Conservation (phyloP, 2,113 vertebrate genomes). For the Petromus typicus region DNA sequence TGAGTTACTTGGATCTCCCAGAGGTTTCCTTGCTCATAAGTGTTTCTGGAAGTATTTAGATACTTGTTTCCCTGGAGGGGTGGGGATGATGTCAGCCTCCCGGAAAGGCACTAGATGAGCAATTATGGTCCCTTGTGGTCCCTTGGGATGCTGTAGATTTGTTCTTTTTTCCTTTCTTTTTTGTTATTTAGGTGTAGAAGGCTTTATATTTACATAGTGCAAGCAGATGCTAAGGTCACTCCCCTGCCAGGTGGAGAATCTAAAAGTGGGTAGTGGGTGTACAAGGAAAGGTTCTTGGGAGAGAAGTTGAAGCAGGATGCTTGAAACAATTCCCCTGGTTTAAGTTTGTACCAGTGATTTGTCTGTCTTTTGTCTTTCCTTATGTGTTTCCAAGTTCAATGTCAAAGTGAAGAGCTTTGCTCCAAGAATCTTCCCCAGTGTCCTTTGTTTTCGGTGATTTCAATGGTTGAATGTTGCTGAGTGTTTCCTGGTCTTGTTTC, state of each 20-base stretch:
- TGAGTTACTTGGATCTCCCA: constrained; percentile 54
- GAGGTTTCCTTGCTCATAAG: neutral
- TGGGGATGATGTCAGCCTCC: neutral
- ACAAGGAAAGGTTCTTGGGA: constrained; percentile 70
- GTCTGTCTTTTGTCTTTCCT: constrained; percentile 87
- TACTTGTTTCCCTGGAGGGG: neutral
- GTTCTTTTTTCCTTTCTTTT: neutral
- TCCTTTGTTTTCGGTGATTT: constrained; percentile 88
- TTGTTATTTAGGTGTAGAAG: constrained; percentile 62
- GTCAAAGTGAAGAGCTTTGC: constrained; percentile 86
- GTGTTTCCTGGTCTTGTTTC: constrained; percentile 85
- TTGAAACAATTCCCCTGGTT: constrained; percentile 80
- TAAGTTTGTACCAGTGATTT: constrained; percentile 82
- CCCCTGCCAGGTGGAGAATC: constrained; percentile 18
- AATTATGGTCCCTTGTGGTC: neutral
- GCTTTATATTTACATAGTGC: constrained; percentile 60
- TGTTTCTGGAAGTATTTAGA: constrained; percentile 45
- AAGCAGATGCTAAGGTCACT: constrained; percentile 45
- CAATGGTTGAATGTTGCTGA: constrained; percentile 86
- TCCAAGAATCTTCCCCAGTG: constrained; percentile 84
- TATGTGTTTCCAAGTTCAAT: constrained; percentile 87
- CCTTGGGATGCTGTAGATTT: constrained; percentile 55
- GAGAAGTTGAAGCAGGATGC: constrained; percentile 64
- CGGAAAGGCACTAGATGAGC: neutral
- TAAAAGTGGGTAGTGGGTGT: constrained; percentile 36